These are phyloP conservation scores for Lasioglossum figueresi DNA, from an alignment of 2,888 invertebrate species.

Conservation along the genomic window DNA sequence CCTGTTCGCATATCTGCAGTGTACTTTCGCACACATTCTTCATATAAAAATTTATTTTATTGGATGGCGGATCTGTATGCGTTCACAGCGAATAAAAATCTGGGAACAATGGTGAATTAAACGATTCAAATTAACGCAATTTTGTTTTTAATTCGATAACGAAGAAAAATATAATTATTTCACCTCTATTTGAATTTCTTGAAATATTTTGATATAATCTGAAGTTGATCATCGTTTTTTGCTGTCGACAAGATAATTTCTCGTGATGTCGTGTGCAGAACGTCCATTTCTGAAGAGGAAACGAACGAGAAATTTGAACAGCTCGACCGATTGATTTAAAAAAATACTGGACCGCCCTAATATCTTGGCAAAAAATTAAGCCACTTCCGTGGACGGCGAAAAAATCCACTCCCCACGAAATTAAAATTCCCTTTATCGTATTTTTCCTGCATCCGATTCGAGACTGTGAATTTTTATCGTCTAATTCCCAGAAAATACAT, in stretches of 20 bases:
- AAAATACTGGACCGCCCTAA: background rate
- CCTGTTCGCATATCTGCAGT: background rate
- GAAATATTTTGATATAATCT: background rate
- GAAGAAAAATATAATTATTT: too few relatives aligned
- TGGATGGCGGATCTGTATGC: too few relatives aligned
- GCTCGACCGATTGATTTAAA: background rate
- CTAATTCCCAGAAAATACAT: constrained; percentile 40
- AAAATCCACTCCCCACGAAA: background rate
- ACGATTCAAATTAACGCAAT: too few relatives aligned
- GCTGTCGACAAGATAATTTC: background rate
- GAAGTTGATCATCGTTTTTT: background rate
- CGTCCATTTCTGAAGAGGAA: background rate
- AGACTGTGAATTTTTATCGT: constrained; percentile 4
- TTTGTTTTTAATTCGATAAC: too few relatives aligned
- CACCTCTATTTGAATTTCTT: too few relatives aligned
- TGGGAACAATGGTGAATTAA: background rate
- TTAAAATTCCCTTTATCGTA: background rate
- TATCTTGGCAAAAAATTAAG: background rate
- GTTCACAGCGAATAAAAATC: background rate
- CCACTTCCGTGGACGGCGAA: background rate
- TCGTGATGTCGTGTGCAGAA: too few relatives aligned
- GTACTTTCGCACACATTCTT: background rate
- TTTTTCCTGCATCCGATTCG: constrained; percentile 3
- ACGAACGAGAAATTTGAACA: background rate
- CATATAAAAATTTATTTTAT: background rate